Evolutionary conservation across 2,113 vertebrate species (phyloP).

Genomic region (Beaufortia kweichowensis): DNA sequence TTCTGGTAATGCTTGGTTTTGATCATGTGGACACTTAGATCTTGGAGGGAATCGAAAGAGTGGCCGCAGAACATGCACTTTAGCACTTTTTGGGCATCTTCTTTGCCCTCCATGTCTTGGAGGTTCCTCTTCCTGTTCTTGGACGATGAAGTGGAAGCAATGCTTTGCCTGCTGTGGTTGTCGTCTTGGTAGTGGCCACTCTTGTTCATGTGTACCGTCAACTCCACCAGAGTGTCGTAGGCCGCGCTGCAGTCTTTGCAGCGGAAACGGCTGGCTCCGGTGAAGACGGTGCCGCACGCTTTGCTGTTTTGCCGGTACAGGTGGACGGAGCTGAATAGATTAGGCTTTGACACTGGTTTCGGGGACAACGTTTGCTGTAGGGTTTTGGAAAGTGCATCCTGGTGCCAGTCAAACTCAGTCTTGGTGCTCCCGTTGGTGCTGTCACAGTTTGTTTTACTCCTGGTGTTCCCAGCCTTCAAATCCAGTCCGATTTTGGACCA

Average conservation of each 20-base stretch:
- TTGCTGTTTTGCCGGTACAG: conserved; percentile 92
- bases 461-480: conserved; percentile 83
- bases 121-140: conserved; percentile 91
- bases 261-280: conserved; percentile 92
- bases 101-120: conserved; percentile 93
- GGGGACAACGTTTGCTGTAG: conserved; percentile 89
- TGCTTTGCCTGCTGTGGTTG: conserved; percentile 90
- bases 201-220: conserved; percentile 97
- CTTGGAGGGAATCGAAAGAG: conserved; percentile 97
- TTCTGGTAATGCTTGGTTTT: conserved; percentile 99
- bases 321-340: conserved; percentile 95
- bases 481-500: conserved; percentile 93
- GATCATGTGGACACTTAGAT: conserved; percentile 98
- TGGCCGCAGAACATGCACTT: conserved; percentile 99
- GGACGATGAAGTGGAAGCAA: conserved; percentile 85
- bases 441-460: conserved; percentile 88
- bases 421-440: conserved; percentile 86
- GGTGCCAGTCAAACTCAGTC: conserved; percentile 96
- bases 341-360: conserved; percentile 85
- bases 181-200: conserved; percentile 97
- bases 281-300: conserved; percentile 88
- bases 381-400: conserved; percentile 93
- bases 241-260: conserved; percentile 96
- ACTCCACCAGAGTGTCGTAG: conserved; percentile 93
- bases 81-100: conserved; percentile 95